Conservation (phyloP, 2,888 invertebrate genomes). For the Cyaniris semiargus region DNA sequence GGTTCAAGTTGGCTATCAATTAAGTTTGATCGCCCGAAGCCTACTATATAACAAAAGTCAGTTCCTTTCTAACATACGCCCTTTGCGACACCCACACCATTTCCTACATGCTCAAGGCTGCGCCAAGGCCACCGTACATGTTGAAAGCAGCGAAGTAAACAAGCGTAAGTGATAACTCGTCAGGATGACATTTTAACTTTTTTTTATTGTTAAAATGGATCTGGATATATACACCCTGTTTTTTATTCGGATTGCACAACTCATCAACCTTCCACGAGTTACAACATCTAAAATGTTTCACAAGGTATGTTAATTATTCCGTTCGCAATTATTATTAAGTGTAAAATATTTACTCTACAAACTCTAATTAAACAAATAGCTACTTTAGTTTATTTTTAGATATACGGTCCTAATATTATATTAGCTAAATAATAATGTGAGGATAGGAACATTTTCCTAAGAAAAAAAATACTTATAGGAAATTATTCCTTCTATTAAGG, state of each 20-base stretch:
- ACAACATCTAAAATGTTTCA: slow-evolving; percentile 23
- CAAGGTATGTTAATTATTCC: slow-evolving; percentile 28
- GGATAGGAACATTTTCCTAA: background rate
- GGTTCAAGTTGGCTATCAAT: background rate
- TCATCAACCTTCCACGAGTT: slow-evolving; percentile 17
- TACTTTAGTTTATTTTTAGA: background rate
- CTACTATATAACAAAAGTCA: background rate
- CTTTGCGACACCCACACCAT: background rate
- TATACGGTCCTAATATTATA: background rate
- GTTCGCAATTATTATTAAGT: slow-evolving; percentile 39
- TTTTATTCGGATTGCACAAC: slow-evolving; percentile 20
- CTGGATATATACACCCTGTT: slow-evolving; percentile 21
- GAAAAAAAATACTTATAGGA: background rate
- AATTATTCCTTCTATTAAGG: background rate
- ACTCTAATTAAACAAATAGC: slow-evolving; percentile 13
- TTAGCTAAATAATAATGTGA: background rate
- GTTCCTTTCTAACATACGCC: slow-evolving; percentile 22
- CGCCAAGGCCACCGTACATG: background rate
- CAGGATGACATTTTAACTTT: slow-evolving; percentile 15
- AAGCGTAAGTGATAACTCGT: background rate
- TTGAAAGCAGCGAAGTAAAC: background rate
- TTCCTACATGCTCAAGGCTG: slow-evolving; percentile 24
- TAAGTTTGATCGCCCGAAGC: background rate
- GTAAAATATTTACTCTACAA: slow-evolving; percentile 8
- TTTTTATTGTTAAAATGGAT: background rate